Conservation (phyloP, 2,113 vertebrate species). For the Nothoprocta pentlandii region DNA sequence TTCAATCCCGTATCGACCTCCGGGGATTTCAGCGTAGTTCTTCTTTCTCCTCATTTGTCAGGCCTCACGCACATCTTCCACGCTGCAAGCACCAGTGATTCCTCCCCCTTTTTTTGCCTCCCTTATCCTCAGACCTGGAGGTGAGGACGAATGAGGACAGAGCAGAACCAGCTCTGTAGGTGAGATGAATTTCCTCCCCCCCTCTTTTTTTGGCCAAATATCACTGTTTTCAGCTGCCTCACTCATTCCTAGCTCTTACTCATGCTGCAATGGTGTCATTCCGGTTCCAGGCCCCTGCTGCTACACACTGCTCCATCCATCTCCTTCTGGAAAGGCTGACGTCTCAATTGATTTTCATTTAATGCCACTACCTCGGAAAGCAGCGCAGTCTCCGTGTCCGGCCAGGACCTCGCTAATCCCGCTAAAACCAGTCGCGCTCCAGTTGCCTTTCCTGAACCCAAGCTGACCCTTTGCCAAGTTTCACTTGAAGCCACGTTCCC, state of each 20-base stretch:
- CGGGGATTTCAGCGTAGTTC: background rate
- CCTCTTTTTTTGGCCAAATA: background rate
- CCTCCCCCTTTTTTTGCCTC: background rate
- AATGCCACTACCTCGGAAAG: background rate
- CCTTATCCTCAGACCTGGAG: background rate
- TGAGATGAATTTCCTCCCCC: background rate
- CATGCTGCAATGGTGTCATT: background rate
- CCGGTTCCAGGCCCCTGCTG: accelerated
- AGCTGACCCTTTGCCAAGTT: background rate
- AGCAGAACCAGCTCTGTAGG: background rate
- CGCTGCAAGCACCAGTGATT: background rate
- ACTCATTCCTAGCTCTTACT: background rate
- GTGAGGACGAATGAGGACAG: too few species aligned
- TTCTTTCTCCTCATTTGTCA: background rate
- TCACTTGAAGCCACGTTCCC: background rate
- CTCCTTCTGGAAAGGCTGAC: background rate
- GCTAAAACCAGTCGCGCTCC: accelerated
- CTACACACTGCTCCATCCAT: background rate
- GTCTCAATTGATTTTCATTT: background rate
- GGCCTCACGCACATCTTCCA: accelerated
- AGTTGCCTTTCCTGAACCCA: background rate
- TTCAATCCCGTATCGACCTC: background rate
- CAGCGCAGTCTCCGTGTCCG: accelerated
- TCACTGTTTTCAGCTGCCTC: background rate
- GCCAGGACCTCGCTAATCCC: background rate